Conservation (phyloP, 2,113 vertebrate genomes). For the Gallinago undulata region DNA sequence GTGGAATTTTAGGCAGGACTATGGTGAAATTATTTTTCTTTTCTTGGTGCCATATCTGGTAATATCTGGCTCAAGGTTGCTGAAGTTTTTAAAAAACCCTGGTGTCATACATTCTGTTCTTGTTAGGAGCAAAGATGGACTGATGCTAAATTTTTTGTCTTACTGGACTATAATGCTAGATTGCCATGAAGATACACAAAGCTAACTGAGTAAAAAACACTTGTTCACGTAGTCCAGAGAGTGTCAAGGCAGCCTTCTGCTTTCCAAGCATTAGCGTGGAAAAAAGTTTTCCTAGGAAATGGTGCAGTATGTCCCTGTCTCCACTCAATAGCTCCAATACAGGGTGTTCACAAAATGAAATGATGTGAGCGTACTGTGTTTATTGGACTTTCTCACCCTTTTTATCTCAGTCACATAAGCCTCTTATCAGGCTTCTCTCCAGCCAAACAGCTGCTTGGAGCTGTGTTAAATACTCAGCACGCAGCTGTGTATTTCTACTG, state of each 20-base stretch:
- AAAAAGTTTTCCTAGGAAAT: background rate
- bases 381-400: slow-evolving; percentile 14
- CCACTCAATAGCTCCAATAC: background rate
- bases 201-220: background rate
- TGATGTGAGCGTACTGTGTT: background rate
- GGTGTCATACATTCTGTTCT: background rate
- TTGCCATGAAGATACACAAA: background rate
- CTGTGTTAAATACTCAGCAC: background rate
- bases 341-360: background rate
- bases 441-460: background rate
- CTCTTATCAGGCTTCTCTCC: background rate
- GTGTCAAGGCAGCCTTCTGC: background rate
- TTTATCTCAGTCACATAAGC: background rate
- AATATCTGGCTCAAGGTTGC: background rate
- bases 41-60: background rate
- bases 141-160: background rate
- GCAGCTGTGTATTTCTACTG: background rate
- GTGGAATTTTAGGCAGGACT: background rate
- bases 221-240: background rate
- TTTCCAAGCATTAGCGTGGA: background rate
- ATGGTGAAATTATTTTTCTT: background rate
- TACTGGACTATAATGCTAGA: background rate
- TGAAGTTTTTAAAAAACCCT: background rate
- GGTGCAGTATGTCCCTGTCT: background rate
- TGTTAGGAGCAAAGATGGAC: background rate